A percentile compares a stretch with the other conserved stretches of the same genome.
phyloP scores from a whole-genome alignment of 1,140 invertebrate species.

The Nymphalis io region DNA sequence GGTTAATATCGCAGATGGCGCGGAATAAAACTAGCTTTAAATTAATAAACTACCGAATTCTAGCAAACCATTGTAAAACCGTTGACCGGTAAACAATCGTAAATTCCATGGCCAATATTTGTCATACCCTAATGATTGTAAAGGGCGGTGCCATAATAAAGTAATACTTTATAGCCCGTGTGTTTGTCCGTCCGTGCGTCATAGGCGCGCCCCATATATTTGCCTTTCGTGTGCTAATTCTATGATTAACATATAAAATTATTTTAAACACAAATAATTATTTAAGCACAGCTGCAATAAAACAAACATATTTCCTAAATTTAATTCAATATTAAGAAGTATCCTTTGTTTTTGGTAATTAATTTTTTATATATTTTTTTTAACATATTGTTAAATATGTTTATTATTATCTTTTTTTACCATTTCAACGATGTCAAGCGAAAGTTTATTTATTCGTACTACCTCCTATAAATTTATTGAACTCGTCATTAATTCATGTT shows the following conservation, averaged over 20 bases:
- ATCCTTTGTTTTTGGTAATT: too few species aligned
- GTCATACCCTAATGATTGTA: constrained; percentile 54
- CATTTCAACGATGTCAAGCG: too few species aligned
- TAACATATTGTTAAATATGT: too few species aligned
- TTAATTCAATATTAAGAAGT: too few species aligned
- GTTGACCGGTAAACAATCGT: constrained; percentile 48
- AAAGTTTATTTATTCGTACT: too few species aligned
- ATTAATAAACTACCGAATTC: neutral
- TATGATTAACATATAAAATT: neutral
- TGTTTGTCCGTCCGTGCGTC: constrained; percentile 59
- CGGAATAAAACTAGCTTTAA: neutral
- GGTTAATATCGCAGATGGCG: too few species aligned
- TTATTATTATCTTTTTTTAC: too few species aligned
- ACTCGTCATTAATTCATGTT: neutral
- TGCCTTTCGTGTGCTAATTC: constrained; percentile 22
- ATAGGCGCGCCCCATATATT: constrained; percentile 54
- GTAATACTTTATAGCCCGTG: constrained; percentile 58
- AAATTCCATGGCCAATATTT: constrained; percentile 52
- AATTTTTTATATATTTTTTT: too few species aligned
- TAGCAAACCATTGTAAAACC: constrained; percentile 34
- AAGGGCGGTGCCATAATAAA: constrained; percentile 57
- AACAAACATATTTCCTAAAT: too few species aligned
- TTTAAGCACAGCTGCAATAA: neutral
- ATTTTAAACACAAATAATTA: neutral
- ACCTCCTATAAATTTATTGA: neutral